Evolutionary conservation across 1,140 invertebrate species (phyloP).

Genomic region (Cyphomyrmex costatus): DNA sequence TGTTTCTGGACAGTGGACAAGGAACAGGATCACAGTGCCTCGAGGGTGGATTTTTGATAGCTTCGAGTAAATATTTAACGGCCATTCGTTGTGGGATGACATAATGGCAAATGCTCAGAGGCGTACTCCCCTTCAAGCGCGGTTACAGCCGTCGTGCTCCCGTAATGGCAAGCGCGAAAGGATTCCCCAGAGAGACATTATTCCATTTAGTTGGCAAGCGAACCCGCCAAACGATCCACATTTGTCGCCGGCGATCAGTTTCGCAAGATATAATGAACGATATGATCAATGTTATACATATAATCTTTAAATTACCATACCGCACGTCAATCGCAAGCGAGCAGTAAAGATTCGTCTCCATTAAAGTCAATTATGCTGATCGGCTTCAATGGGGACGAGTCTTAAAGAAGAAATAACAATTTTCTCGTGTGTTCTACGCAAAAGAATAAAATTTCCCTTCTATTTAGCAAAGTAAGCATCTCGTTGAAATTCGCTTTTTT

Average conservation of each 20-base stretch:
- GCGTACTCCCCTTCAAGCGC: neutral
- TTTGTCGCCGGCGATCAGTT: slow-evolving; percentile 39
- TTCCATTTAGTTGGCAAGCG: slow-evolving; percentile 31
- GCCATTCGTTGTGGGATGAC: slow-evolving; percentile 42
- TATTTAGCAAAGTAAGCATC: neutral
- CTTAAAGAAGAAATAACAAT: neutral
- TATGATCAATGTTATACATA: neutral
- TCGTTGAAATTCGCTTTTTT: neutral
- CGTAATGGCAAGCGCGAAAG: slow-evolving; percentile 51
- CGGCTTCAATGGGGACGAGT: too few relatives aligned
- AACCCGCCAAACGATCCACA: slow-evolving; percentile 23
- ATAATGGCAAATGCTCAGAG: slow-evolving; percentile 47
- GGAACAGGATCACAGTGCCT: neutral
- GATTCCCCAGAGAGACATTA: slow-evolving; percentile 28
- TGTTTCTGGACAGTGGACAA: neutral
- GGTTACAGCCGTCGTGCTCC: slow-evolving; percentile 33
- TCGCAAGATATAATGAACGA: neutral
- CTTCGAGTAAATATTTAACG: slow-evolving; percentile 72
- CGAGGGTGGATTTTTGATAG: slow-evolving; percentile 58
- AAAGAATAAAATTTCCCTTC: neutral
- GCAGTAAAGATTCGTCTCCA: neutral
- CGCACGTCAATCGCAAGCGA: neutral
- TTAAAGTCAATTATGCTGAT: too few relatives aligned
- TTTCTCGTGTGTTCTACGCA: neutral
- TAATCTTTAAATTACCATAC: neutral